These are phyloP conservation scores for Gambusia holbrooki DNA, from an alignment of 2,113 vertebrate species.

Conservation along the genomic window DNA sequence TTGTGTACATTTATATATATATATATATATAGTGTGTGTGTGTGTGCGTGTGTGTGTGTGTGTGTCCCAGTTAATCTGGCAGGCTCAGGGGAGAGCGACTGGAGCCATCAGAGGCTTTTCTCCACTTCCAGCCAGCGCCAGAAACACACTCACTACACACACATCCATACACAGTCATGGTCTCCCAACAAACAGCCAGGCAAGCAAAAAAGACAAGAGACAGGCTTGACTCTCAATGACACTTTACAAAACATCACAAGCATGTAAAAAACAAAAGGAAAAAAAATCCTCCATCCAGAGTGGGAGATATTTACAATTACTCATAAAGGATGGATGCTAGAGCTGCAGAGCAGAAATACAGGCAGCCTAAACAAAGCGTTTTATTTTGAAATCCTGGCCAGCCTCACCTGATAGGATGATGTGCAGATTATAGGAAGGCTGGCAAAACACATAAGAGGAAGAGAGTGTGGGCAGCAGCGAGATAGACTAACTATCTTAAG, in stretches of 20 bases:
- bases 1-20: not conserved
- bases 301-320: not conserved
- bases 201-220: constrained; percentile 19
- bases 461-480: constrained; percentile 26
- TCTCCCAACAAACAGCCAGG: constrained; percentile 27
- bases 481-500: constrained; percentile 15
- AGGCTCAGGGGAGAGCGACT: constrained; percentile 67
- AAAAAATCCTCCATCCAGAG: not conserved
- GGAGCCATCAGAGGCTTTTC: constrained; percentile 71
- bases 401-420: constrained; percentile 19
- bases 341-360: not conserved
- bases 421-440: not conserved
- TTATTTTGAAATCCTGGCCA: constrained; percentile 14
- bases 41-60: constrained; percentile 26
- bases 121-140: constrained; percentile 46
- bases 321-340: not conserved
- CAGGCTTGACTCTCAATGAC: constrained; percentile 24
- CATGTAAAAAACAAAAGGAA: constrained; percentile 3
- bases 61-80: constrained; percentile 63
- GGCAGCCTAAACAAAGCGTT: not conserved
- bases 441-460: not conserved
- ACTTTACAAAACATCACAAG: constrained; percentile 42
- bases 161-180: constrained; percentile 4
- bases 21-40: no score
- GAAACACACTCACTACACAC: constrained; percentile 14